phyloP scores from a whole-genome alignment of 2,113 vertebrate species.

The Nibea albiflora region DNA sequence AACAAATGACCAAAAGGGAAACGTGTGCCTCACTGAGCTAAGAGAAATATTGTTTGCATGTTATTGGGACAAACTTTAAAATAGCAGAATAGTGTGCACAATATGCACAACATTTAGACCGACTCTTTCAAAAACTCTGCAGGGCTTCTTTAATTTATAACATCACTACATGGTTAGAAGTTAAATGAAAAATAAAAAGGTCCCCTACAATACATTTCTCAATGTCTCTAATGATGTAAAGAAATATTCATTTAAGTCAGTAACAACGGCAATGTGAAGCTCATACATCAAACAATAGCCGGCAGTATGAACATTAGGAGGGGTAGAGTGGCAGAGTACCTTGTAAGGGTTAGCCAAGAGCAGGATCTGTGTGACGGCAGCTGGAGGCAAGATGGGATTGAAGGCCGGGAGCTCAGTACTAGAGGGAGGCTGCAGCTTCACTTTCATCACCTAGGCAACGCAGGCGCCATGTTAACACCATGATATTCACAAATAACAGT shows the following conservation, averaged over 20 bases:
- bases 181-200: no score
- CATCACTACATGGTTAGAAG: background rate
- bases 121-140: background rate
- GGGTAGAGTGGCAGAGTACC: conserved; percentile 76
- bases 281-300: no score
- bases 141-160: background rate
- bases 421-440: conserved; percentile 95
- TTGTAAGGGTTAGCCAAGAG: conserved; percentile 96
- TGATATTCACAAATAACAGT: background rate
- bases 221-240: background rate
- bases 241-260: background rate
- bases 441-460: conserved; percentile 91
- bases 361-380: conserved; percentile 95
- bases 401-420: conserved; percentile 93
- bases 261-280: background rate
- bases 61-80: background rate
- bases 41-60: background rate
- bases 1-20: no score
- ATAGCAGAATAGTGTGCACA: background rate
- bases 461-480: background rate
- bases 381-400: conserved; percentile 94
- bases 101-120: background rate
- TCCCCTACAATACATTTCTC: no score
- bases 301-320: no score
- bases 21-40: no score